Conservation (phyloP, 2,888 invertebrate species). For the Mycalesis mineus region DNA sequence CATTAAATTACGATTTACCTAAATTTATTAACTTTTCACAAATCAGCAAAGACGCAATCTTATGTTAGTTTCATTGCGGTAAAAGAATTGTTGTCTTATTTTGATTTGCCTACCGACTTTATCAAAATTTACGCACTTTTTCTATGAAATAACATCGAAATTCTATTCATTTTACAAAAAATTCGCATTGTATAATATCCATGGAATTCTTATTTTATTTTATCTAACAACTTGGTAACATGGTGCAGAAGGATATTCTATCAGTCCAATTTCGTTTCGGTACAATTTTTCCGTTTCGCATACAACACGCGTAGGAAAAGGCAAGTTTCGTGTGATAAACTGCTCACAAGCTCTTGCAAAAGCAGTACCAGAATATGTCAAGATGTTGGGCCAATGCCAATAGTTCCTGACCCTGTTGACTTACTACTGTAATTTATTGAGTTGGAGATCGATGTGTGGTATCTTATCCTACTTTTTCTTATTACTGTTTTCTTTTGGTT, state of each 20-base stretch:
- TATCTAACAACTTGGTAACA: no score
- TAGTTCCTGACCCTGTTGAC: constrained; percentile 19
- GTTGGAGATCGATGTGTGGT: constrained; percentile 17
- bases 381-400: constrained; percentile 21
- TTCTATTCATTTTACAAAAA: no score
- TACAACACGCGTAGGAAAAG: constrained; percentile 1
- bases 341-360: constrained; percentile 11
- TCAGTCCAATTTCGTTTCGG: background rate
- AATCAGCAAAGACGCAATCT: no score
- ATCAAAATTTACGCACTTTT: no score
- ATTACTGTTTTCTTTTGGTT: background rate
- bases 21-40: no score
- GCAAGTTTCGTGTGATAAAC: constrained; percentile 1
- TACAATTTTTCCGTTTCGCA: background rate
- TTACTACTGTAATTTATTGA: constrained; percentile 19
- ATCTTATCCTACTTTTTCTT: constrained; percentile 2
- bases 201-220: no score
- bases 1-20: no score
- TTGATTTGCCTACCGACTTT: no score
- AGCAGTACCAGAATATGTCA: constrained; percentile 19
- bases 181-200: no score
- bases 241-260: background rate
- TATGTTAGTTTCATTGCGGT: no score
- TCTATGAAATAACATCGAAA: no score
- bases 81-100: no score